These are phyloP conservation scores for Hemithea aestivaria DNA, from an alignment of 2,888 invertebrate species.

Conservation along the genomic window DNA sequence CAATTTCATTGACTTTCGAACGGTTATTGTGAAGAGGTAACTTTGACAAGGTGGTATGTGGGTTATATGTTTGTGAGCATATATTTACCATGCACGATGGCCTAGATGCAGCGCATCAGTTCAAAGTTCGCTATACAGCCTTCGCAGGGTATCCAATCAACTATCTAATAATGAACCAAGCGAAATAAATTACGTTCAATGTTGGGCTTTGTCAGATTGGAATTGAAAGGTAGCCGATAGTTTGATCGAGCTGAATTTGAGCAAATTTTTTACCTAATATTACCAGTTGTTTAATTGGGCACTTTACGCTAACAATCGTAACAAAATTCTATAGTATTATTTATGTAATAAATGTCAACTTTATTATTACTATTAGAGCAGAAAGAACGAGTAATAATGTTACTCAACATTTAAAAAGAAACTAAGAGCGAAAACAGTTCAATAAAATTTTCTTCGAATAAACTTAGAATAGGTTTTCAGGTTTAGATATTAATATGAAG, in stretches of 20 bases:
- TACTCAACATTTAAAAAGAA: too few species aligned
- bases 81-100: conserved; percentile 21
- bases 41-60: neutral
- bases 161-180: conserved; percentile 63
- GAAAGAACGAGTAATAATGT: too few species aligned
- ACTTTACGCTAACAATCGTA: too few species aligned
- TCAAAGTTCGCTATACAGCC: conserved; percentile 67
- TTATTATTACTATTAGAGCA: too few species aligned
- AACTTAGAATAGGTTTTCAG: too few species aligned
- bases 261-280: too few species aligned
- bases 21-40: neutral
- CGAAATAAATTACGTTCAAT: conserved; percentile 49
- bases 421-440: too few species aligned
- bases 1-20: neutral
- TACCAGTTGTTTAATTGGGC: too few species aligned
- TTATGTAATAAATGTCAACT: too few species aligned
- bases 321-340: too few species aligned
- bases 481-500: too few species aligned
- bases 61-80: conserved; percentile 3
- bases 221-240: neutral
- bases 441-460: too few species aligned
- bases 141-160: conserved; percentile 65
- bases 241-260: neutral
- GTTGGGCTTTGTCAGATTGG: conserved; percentile 20
- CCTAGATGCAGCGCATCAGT: conserved; percentile 46